Percentiles rank a stretch among this genome's conserved stretches.
Conservation (phyloP, 2,888 invertebrate genomes). For the Cheilosia vulpina region DNA sequence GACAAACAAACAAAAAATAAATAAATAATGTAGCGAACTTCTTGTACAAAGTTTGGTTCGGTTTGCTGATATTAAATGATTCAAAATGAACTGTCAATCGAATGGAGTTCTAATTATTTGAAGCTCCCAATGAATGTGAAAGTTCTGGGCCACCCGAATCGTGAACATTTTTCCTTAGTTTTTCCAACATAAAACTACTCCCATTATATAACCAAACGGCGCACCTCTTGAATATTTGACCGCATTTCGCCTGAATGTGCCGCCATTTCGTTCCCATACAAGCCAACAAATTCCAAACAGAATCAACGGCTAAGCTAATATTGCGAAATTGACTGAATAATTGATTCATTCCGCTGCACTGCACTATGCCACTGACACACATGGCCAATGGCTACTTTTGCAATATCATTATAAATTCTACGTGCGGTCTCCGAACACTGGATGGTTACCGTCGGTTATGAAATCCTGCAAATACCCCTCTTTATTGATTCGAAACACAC, state of each 20-base stretch:
- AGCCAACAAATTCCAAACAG: not conserved
- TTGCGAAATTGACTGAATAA: slow-evolving; percentile 45
- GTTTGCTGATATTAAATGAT: too few relatives aligned
- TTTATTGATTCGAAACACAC: not conserved
- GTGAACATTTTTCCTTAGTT: too few relatives aligned
- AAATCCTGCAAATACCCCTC: not conserved
- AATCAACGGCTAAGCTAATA: slow-evolving; percentile 11
- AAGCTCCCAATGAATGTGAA: too few relatives aligned
- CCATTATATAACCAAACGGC: too few relatives aligned
- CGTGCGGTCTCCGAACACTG: not conserved
- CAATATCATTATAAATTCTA: not conserved
- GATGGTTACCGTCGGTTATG: not conserved
- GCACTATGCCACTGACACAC: not conserved
- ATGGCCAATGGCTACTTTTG: not conserved
- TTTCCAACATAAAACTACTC: too few relatives aligned
- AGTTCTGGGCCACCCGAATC: too few relatives aligned
- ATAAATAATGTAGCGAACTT: too few relatives aligned
- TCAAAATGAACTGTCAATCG: too few relatives aligned
- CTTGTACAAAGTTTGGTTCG: too few relatives aligned
- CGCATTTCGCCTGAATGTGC: not conserved
- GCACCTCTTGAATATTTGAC: not conserved
- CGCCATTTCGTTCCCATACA: slow-evolving; percentile 80
- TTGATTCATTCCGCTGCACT: slow-evolving; percentile 36
- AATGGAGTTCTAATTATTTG: too few relatives aligned
- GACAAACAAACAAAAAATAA: too few relatives aligned